These are phyloP conservation scores for Octomys mimax DNA, from an alignment of 2,797 vertebrate genomes.

Conservation along the genomic window DNA sequence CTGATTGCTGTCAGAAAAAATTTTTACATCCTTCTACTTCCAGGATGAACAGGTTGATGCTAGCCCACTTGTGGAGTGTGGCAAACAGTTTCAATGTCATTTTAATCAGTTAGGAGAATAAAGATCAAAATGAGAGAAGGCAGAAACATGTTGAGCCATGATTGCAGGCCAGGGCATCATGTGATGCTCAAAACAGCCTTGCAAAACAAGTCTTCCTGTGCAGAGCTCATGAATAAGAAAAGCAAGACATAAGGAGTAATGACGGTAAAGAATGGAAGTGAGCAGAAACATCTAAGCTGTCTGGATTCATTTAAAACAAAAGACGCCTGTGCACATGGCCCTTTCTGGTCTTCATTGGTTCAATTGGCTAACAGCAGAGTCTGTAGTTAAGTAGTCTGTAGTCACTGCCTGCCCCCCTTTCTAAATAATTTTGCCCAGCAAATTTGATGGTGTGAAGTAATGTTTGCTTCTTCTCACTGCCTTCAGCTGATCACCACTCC, in stretches of 20 bases:
- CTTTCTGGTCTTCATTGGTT: background rate
- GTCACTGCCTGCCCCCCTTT: background rate
- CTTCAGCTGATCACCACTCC: conserved; percentile 96
- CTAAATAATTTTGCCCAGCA: background rate
- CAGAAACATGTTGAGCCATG: background rate
- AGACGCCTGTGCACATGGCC: background rate
- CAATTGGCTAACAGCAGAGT: background rate
- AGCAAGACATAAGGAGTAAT: background rate
- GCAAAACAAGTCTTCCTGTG: conserved; percentile 22
- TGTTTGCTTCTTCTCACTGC: conserved; percentile 78
- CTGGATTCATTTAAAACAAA: background rate
- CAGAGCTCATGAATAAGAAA: conserved; percentile 20
- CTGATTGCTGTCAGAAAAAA: background rate
- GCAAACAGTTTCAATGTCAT: background rate
- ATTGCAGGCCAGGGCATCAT: background rate
- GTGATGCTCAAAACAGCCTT: background rate
- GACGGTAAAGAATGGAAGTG: conserved; percentile 25
- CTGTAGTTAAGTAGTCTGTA: background rate
- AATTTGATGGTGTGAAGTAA: conserved; percentile 63
- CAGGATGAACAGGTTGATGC: background rate
- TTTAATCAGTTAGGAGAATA: conserved; percentile 7
- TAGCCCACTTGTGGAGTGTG: too few relatives aligned
- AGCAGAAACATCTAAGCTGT: conserved; percentile 1
- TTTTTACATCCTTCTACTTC: background rate
- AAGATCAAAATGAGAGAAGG: conserved; percentile 16